A percentile compares a stretch with the other conserved stretches of the same genome.
Evolutionary conservation across 2,888 invertebrate genomes (phyloP).

Genomic region (Psococerastis gibbosa): DNA sequence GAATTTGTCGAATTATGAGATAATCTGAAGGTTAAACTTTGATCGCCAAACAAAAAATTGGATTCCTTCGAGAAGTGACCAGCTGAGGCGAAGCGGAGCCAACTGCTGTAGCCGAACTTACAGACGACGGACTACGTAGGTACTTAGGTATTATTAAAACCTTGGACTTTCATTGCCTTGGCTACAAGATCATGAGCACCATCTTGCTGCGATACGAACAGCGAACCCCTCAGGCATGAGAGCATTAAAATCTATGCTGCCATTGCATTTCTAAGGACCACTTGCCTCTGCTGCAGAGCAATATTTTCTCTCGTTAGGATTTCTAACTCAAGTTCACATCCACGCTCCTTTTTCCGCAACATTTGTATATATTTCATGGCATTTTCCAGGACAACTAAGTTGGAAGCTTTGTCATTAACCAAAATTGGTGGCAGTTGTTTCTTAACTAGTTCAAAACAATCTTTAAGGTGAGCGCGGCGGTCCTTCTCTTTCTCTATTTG

Average conservation of each 20-base stretch:
- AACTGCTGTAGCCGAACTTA: no score
- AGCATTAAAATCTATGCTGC: constrained; percentile 37
- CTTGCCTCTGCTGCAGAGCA: constrained; percentile 59
- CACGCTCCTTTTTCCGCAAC: constrained; percentile 57
- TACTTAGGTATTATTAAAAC: no score
- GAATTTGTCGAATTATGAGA: no score
- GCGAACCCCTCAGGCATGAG: constrained; percentile 27
- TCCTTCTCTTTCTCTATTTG: constrained; percentile 93
- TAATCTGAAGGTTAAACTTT: no score
- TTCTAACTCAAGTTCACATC: constrained; percentile 75
- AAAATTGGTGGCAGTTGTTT: constrained; percentile 56
- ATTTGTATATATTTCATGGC: constrained; percentile 65
- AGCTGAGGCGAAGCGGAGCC: no score
- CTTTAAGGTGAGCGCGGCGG: constrained; percentile 80
- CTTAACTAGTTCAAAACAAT: constrained; percentile 82
- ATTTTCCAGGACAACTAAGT: constrained; percentile 76
- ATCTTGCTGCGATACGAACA: no score
- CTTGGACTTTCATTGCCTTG: no score
- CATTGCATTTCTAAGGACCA: constrained; percentile 59
- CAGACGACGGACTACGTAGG: no score
- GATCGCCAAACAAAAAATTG: no score
- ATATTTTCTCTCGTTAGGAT: constrained; percentile 69
- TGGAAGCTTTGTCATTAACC: constrained; percentile 86
- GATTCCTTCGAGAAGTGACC: no score
- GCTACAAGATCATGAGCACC: no score